These are phyloP conservation scores for Osedax fenrisi DNA, from an alignment of 2,888 invertebrate genomes.

Conservation along the genomic window DNA sequence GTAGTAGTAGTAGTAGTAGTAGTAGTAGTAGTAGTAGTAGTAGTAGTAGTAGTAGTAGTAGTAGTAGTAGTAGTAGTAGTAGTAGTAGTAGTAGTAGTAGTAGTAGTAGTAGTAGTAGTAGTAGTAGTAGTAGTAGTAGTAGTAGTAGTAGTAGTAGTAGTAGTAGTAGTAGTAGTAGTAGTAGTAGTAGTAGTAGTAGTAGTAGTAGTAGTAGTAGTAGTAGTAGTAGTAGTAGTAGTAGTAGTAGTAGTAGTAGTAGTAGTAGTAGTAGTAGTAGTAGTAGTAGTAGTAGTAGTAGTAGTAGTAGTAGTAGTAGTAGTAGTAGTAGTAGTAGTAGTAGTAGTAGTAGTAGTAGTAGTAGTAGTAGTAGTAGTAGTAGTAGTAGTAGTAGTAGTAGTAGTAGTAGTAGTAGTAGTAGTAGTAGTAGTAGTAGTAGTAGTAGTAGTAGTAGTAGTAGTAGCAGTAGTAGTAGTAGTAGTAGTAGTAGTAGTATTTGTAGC, in stretches of 20 bases:
- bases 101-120: too few species aligned
- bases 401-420: constrained; percentile 22
- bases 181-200: too few species aligned
- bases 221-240: too few species aligned
- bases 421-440: constrained; percentile 22
- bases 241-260: too few species aligned
- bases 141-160: too few species aligned
- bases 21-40: constrained; percentile 12
- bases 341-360: constrained; percentile 14
- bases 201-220: too few species aligned
- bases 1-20: constrained; percentile 18
- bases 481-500: constrained; percentile 6
- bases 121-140: too few species aligned
- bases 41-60: constrained; percentile 3
- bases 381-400: constrained; percentile 21
- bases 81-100: too few species aligned
- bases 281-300: background rate
- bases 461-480: constrained; percentile 13
- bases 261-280: too few species aligned
- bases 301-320: constrained; percentile 6
- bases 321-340: constrained; percentile 10
- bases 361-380: constrained; percentile 18
- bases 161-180: too few species aligned
- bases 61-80: too few species aligned
- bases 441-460: constrained; percentile 23